Percentiles rank a stretch among this genome's conserved stretches.
Conservation (phyloP, 2,888 invertebrate genomes). For the Aphodius granarius region DNA sequence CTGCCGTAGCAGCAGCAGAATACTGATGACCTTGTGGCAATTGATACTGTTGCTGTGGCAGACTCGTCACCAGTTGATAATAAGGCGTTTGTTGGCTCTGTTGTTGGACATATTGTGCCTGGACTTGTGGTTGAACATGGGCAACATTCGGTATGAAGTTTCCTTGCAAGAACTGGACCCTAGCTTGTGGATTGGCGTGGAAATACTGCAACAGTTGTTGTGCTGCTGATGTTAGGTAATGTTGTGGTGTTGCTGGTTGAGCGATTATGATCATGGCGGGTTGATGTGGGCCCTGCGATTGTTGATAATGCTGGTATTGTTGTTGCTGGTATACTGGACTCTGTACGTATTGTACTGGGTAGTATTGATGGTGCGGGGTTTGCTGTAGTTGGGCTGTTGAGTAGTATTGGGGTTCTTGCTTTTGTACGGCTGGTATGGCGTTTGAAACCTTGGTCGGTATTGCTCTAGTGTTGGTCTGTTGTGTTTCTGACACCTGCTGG, state of each 20-base stretch:
- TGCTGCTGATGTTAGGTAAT: slow-evolving; percentile 38
- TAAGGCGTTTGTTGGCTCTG: slow-evolving; percentile 27
- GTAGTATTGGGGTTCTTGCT: slow-evolving; percentile 32
- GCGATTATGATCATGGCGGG: slow-evolving; percentile 50
- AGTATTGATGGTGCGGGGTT: slow-evolving; percentile 20
- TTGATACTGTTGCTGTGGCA: slow-evolving; percentile 7
- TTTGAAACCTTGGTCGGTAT: slow-evolving; percentile 30
- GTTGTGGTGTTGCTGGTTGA: slow-evolving; percentile 47
- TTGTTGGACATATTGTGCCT: slow-evolving; percentile 35
- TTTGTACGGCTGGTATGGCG: slow-evolving; percentile 31
- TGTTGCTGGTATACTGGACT: slow-evolving; percentile 38
- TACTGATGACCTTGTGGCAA: slow-evolving; percentile 16
- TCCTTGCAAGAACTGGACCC: slow-evolving; percentile 38
- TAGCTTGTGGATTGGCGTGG: slow-evolving; percentile 46
- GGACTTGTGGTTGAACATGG: slow-evolving; percentile 23
- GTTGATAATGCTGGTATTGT: slow-evolving; percentile 30
- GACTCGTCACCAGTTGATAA: slow-evolving; percentile 16
- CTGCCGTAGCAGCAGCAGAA: slow-evolving; percentile 28
- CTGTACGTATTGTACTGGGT: slow-evolving; percentile 20
- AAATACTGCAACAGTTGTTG: slow-evolving; percentile 49
- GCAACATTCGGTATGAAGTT: slow-evolving; percentile 13
- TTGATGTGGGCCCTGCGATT: slow-evolving; percentile 37
- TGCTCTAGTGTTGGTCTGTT: slow-evolving; percentile 19
- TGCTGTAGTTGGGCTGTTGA: slow-evolving; percentile 21
- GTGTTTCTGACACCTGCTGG: slow-evolving; percentile 24